Percentiles rank a stretch among this genome's conserved stretches.
Conservation (phyloP, 2,113 vertebrate species). For the Macquaria ambigua region DNA sequence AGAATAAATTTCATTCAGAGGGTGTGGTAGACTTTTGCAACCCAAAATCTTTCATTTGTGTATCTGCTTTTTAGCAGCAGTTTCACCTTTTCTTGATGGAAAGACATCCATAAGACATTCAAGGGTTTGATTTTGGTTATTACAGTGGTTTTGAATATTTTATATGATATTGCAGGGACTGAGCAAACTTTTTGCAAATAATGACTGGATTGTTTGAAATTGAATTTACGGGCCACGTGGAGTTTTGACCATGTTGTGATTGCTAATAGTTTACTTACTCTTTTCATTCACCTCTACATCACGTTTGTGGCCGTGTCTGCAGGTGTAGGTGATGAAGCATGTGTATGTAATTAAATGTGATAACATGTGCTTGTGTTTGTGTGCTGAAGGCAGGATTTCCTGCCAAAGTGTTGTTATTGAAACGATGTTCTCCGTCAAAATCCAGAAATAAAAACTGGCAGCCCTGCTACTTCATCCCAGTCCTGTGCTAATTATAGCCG, state of each 20-base stretch:
- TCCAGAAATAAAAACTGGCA: constrained; percentile 37
- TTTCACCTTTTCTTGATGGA: not conserved
- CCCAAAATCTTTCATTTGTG: not conserved
- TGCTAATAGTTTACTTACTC: not conserved
- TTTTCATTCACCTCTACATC: not conserved
- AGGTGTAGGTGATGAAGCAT: not conserved
- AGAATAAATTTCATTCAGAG: not conserved
- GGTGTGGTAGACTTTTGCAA: no score
- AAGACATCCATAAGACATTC: no score
- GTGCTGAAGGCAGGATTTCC: constrained; percentile 46
- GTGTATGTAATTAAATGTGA: constrained; percentile 15
- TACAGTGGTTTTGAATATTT: not conserved
- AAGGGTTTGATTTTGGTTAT: not conserved
- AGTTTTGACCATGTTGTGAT: not conserved
- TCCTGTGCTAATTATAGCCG: constrained; percentile 12
- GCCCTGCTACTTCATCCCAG: not conserved
- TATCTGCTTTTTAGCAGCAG: not conserved
- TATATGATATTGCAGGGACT: not conserved
- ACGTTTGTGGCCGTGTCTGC: not conserved
- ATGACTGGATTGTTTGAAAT: not conserved
- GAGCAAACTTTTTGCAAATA: not conserved
- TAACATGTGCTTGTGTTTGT: constrained; percentile 23
- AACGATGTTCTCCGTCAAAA: constrained; percentile 21
- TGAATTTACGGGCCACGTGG: not conserved
- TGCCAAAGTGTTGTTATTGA: constrained; percentile 24